Evolutionary conservation across 2,797 vertebrate species (phyloP).

Genomic region (Acridotheres tristis): DNA sequence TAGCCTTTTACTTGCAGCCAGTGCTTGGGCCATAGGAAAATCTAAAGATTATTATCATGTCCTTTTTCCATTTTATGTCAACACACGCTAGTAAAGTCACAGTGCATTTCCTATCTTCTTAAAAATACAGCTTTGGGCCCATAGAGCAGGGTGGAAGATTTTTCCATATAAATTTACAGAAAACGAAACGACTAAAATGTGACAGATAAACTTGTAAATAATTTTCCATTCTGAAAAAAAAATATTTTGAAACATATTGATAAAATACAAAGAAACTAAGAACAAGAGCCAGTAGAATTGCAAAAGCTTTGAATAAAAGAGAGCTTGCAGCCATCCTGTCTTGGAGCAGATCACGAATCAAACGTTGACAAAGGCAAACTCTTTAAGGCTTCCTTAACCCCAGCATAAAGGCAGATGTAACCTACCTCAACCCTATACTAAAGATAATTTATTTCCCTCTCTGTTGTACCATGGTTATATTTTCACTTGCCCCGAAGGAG

Average conservation of each 20-base stretch:
- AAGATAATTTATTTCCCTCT: neutral
- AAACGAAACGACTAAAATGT: neutral
- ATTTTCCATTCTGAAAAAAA: neutral
- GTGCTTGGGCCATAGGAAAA: neutral
- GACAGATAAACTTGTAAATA: neutral
- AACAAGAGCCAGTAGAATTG: neutral
- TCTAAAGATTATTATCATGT: neutral
- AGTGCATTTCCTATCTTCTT: neutral
- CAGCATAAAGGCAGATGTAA: neutral
- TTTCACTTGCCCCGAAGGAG: neutral
- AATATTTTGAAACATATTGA: neutral
- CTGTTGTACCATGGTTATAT: rapidly evolving
- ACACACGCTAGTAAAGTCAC: neutral
- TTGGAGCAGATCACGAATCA: neutral
- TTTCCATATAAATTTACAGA: neutral
- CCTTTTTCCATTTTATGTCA: neutral
- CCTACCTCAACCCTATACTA: neutral
- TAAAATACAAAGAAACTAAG: neutral
- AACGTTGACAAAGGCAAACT: neutral
- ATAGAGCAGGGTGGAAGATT: neutral
- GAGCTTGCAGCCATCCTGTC: neutral
- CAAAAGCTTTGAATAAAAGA: neutral
- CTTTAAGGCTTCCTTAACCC: neutral
- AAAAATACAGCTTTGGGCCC: neutral
- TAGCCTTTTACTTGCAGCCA: neutral